phyloP scores from a whole-genome alignment of 1,140 invertebrate genomes.

The Trichonephila inaurata region DNA sequence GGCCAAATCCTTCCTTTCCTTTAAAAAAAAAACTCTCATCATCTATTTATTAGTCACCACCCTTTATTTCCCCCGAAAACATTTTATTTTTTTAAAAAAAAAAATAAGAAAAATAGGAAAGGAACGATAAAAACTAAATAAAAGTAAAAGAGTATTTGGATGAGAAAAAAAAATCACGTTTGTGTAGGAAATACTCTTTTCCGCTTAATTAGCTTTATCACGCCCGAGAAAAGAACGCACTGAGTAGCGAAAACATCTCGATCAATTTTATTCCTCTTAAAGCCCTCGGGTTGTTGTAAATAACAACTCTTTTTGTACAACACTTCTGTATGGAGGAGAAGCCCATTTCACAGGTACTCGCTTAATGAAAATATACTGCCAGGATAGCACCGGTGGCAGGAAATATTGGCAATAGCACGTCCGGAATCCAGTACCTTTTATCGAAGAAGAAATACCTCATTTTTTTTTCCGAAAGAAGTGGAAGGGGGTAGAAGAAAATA shows the following conservation, averaged over 20 bases:
- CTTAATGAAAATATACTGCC: conserved; percentile 58
- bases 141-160: neutral
- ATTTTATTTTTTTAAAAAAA: no score
- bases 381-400: conserved; percentile 49
- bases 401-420: conserved; percentile 42
- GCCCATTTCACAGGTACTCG: neutral
- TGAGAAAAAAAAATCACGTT: neutral
- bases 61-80: neutral
- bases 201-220: conserved; percentile 64
- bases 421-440: conserved; percentile 24
- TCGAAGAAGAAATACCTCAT: conserved; percentile 7
- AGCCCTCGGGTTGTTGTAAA: conserved; percentile 21
- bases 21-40: neutral
- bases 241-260: conserved; percentile 38
- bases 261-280: conserved; percentile 54
- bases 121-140: neutral
- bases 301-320: conserved; percentile 57
- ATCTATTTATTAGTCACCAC: neutral
- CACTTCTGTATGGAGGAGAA: conserved; percentile 17
- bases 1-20: neutral
- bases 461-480: neutral
- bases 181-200: conserved; percentile 44
- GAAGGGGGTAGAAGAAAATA: neutral
- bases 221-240: conserved; percentile 42
- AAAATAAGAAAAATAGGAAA: neutral